Conservation (phyloP, 2,888 invertebrate species). For the Argyresthia goedartella region DNA sequence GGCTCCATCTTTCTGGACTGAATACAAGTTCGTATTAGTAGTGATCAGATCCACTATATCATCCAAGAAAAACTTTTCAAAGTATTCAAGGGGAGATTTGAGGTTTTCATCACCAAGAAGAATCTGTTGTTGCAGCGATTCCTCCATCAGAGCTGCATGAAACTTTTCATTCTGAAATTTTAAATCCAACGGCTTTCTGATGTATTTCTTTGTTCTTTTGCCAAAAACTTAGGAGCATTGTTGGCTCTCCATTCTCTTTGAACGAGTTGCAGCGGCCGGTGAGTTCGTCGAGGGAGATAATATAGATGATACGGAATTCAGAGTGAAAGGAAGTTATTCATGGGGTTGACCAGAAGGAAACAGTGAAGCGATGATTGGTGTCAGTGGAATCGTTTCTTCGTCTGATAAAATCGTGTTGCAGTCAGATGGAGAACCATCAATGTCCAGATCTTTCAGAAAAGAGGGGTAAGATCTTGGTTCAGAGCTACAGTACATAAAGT, state of each 20-base stretch:
- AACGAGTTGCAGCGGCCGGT: not conserved
- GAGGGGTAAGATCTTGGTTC: too few relatives aligned
- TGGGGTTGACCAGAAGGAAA: not conserved
- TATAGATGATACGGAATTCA: constrained; percentile 7
- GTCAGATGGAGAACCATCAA: not conserved
- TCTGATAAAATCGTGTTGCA: not conserved
- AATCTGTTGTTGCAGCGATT: not conserved
- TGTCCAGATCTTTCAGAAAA: not conserved
- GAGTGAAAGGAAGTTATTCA: not conserved
- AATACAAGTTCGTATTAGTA: not conserved
- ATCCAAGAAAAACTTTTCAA: not conserved
- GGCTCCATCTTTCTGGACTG: not conserved
- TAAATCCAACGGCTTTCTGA: not conserved
- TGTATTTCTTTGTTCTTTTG: not conserved
- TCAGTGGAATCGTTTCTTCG: not conserved
- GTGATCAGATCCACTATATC: not conserved
- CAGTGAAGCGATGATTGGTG: not conserved
- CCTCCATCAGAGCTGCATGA: not conserved
- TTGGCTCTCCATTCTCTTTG: not conserved
- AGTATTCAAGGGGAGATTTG: not conserved
- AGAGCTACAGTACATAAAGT: too few relatives aligned
- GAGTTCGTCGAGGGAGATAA: constrained; percentile 8
- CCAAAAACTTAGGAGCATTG: not conserved
- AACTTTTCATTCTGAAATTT: not conserved
- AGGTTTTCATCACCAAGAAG: not conserved